These are phyloP conservation scores for Anarhynchus alexandrinus DNA, from an alignment of 2,113 vertebrate species.

Conservation along the genomic window DNA sequence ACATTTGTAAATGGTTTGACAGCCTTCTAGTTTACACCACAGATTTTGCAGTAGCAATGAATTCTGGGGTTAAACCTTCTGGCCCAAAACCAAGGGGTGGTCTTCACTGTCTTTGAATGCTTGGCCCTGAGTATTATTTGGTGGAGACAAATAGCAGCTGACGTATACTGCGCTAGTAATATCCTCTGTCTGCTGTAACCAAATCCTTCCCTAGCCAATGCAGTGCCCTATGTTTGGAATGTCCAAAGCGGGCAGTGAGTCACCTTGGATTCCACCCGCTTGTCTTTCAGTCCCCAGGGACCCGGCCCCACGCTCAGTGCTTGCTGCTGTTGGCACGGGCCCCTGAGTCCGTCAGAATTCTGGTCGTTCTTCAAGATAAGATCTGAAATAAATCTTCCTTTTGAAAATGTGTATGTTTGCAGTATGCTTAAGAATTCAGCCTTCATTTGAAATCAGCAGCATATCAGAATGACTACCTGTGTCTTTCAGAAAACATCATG, in stretches of 20 bases:
- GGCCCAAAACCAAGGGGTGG: background rate
- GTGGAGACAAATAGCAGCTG: background rate
- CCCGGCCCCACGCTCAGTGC: background rate
- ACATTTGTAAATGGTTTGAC: background rate
- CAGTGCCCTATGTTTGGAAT: background rate
- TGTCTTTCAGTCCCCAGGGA: background rate
- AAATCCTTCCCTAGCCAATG: background rate
- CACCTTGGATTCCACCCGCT: background rate
- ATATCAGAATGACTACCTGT: background rate
- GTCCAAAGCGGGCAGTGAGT: background rate
- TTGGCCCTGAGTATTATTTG: background rate
- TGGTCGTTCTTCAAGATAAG: background rate
- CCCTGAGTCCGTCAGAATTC: background rate
- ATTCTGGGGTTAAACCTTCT: background rate
- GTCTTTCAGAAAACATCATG: background rate
- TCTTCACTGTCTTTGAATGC: background rate
- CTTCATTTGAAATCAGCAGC: constrained; percentile 32
- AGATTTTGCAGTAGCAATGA: background rate
- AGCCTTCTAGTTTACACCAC: background rate
- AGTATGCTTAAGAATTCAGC: constrained; percentile 3
- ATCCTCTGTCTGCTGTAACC: background rate
- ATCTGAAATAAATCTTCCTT: constrained; percentile 10
- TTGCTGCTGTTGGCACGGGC: background rate
- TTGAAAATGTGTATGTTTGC: background rate
- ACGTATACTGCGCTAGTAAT: background rate